Evolutionary conservation across 2,888 invertebrate species (phyloP).

Genomic region (Baccha elongata): DNA sequence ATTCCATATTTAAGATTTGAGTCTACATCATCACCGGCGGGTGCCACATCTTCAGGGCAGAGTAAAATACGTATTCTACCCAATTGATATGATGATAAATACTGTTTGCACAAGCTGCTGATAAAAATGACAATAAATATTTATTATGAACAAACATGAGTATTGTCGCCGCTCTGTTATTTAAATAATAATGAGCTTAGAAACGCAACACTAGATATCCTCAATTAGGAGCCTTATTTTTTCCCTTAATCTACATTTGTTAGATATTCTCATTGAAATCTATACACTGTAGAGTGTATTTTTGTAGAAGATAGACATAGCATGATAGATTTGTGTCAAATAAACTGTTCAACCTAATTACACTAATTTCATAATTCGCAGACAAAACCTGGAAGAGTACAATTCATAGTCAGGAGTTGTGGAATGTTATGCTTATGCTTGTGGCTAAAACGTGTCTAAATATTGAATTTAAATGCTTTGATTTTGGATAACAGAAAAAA

Average conservation of each 20-base stretch:
- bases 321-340: constrained; percentile 28
- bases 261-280: neutral
- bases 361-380: constrained; percentile 13
- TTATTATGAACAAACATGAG: constrained; percentile 8
- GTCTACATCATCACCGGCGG: no score
- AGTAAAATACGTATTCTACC: neutral
- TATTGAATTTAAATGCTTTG: neutral
- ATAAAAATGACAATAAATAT: constrained; percentile 41
- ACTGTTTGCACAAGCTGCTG: constrained; percentile 38
- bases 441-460: neutral
- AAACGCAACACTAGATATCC: constrained; percentile 40
- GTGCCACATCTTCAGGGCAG: no score
- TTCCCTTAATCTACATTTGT: neutral
- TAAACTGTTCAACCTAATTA: constrained; percentile 29
- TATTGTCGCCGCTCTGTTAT: neutral
- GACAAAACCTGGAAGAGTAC: neutral
- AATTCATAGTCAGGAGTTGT: neutral
- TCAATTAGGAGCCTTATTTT: constrained; percentile 22
- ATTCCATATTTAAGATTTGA: no score
- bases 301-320: constrained; percentile 22
- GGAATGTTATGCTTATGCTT: neutral
- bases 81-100: no score
- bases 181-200: constrained; percentile 47
- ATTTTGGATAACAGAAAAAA: neutral
- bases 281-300: neutral